Evolutionary conservation across 2,888 invertebrate genomes (phyloP).

Genomic region (Danaus chrysippus): DNA sequence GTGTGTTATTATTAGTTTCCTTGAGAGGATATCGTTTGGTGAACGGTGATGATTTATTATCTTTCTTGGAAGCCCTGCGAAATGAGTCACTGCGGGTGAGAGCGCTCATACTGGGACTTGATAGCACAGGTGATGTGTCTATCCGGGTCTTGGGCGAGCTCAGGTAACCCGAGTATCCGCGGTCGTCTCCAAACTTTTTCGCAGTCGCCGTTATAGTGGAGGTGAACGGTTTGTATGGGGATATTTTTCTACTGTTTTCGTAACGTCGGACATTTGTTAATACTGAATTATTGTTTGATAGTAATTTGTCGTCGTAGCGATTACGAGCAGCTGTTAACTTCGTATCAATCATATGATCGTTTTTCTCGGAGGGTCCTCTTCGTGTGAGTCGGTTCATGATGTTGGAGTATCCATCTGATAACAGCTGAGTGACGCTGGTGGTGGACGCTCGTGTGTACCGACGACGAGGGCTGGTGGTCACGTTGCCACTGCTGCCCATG

Average conservation of each 20-base stretch:
- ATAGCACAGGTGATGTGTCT: slow-evolving; percentile 65
- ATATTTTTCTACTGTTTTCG: slow-evolving; percentile 65
- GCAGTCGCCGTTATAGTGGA: slow-evolving; percentile 46
- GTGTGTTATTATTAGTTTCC: slow-evolving; percentile 72
- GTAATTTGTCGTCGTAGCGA: slow-evolving; percentile 66
- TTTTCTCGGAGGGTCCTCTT: slow-evolving; percentile 87
- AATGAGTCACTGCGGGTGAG: slow-evolving; percentile 72
- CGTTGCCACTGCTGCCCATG: slow-evolving; percentile 58
- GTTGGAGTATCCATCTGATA: slow-evolving; percentile 92
- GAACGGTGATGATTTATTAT: slow-evolving; percentile 67
- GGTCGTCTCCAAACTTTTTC: slow-evolving; percentile 65
- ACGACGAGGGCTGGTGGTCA: slow-evolving; percentile 76
- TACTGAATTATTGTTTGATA: slow-evolving; percentile 56
- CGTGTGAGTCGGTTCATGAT: slow-evolving; percentile 89
- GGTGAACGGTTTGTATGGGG: slow-evolving; percentile 61
- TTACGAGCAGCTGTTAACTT: slow-evolving; percentile 55
- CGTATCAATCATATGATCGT: slow-evolving; percentile 64
- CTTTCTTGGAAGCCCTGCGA: slow-evolving; percentile 66
- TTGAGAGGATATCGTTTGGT: slow-evolving; percentile 68
- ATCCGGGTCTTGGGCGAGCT: slow-evolving; percentile 56
- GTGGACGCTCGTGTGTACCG: slow-evolving; percentile 89
- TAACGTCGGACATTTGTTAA: slow-evolving; percentile 65
- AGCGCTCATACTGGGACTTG: slow-evolving; percentile 59
- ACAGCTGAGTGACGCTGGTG: slow-evolving; percentile 90
- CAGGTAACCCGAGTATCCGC: slow-evolving; percentile 65